phyloP scores from a whole-genome alignment of 2,113 vertebrate genomes.

The Microcebus ravelobensis region DNA sequence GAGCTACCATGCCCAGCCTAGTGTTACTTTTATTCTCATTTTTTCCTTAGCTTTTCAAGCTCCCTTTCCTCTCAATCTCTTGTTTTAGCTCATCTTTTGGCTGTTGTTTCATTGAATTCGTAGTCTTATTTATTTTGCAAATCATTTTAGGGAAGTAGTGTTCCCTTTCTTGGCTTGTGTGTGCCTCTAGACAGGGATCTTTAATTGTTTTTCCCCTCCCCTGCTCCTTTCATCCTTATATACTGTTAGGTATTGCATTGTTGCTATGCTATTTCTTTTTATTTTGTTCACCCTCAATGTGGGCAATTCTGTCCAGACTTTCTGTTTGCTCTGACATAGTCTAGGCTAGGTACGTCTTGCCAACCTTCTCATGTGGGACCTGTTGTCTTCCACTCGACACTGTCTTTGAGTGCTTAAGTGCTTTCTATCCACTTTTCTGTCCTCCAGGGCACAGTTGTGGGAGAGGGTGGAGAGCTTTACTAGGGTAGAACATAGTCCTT shows the following conservation, averaged over 20 bases:
- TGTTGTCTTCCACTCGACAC: neutral
- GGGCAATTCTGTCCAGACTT: neutral
- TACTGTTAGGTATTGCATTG: neutral
- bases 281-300: neutral
- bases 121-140: conserved; percentile 6
- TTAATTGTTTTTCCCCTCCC: neutral
- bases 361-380: neutral
- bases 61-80: neutral
- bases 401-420: neutral
- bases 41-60: neutral
- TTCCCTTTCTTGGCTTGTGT: neutral
- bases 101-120: neutral
- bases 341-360: neutral
- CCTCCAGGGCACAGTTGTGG: neutral
- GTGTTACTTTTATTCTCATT: neutral
- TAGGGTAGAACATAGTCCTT: neutral
- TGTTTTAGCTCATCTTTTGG: conserved; percentile 20
- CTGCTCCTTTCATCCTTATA: neutral
- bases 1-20: no score
- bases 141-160: neutral
- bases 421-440: conserved; percentile 3
- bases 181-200: neutral
- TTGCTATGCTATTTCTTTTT: neutral
- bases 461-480: neutral
- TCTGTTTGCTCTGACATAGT: neutral